Conservation (phyloP, 2,797 vertebrate species). For the Dendrocincla fuliginosa region DNA sequence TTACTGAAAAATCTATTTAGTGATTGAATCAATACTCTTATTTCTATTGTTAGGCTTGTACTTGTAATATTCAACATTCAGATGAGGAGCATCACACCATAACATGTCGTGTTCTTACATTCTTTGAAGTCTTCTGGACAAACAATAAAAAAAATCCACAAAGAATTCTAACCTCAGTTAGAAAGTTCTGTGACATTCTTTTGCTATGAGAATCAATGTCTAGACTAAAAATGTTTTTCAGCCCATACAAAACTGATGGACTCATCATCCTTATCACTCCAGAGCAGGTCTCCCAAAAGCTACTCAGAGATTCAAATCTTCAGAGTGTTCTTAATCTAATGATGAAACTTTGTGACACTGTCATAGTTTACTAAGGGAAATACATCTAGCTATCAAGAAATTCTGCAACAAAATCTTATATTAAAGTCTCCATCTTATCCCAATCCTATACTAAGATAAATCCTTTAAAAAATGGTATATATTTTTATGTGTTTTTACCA, state of each 20-base stretch:
- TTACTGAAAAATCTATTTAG: not conserved
- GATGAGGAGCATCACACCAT: not conserved
- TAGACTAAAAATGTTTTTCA: not conserved
- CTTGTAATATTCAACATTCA: not conserved
- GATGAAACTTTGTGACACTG: not conserved
- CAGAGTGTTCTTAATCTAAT: not conserved
- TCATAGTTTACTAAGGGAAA: not conserved
- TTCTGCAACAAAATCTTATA: not conserved
- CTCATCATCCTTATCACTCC: not conserved
- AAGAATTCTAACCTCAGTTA: not conserved
- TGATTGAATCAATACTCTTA: not conserved
- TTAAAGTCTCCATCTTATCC: not conserved
- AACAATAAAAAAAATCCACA: not conserved
- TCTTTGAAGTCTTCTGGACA: not conserved
- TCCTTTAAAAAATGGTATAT: not conserved
- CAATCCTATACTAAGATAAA: not conserved
- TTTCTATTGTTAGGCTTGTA: not conserved
- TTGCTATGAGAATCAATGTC: not conserved
- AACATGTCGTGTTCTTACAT: not conserved
- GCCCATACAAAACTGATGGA: not conserved
- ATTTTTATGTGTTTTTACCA: not conserved
- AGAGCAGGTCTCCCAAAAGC: not conserved
- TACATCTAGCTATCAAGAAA: not conserved
- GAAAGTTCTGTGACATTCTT: not conserved
- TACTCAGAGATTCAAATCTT: not conserved